Evolutionary conservation across 2,888 invertebrate genomes (phyloP).

Genomic region (Latheticus oryzae): DNA sequence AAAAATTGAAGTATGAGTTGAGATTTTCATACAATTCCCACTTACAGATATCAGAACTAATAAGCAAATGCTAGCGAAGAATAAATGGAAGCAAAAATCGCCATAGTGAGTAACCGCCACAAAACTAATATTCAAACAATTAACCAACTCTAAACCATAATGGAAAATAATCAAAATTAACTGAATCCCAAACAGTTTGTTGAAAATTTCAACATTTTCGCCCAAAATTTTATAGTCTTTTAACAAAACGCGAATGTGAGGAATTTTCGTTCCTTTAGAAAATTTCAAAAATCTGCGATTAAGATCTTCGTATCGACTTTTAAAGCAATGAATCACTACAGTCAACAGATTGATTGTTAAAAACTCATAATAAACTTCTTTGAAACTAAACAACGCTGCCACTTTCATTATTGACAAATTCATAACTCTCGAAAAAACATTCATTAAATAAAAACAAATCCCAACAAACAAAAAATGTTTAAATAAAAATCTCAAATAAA

Average conservation of each 20-base stretch:
- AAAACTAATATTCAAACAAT: slow-evolving; percentile 1
- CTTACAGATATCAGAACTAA: too few relatives aligned
- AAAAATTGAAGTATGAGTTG: too few relatives aligned
- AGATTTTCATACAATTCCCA: too few relatives aligned
- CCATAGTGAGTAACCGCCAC: neutral
- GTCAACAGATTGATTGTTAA: neutral
- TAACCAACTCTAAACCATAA: neutral
- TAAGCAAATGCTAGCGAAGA: too few relatives aligned
- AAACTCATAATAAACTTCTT: slow-evolving; percentile 6
- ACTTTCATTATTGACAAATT: neutral
- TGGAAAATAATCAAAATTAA: slow-evolving; percentile 11
- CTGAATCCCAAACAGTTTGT: slow-evolving; percentile 5
- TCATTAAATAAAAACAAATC: neutral
- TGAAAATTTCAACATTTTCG: slow-evolving; percentile 3
- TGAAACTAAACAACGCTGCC: neutral
- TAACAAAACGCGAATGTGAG: too few relatives aligned
- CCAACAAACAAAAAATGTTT: neutral
- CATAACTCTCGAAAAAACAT: slow-evolving; percentile 5
- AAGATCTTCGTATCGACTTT: slow-evolving; percentile 3
- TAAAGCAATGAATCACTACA: neutral
- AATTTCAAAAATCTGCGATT: neutral
- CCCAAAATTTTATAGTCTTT: slow-evolving; percentile 9
- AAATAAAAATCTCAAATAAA: slow-evolving; percentile 1
- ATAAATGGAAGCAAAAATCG: too few relatives aligned
- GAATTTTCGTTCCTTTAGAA: too few relatives aligned